These are phyloP conservation scores for Hololepta plana DNA, from an alignment of 2,888 invertebrate species.

Conservation along the genomic window DNA sequence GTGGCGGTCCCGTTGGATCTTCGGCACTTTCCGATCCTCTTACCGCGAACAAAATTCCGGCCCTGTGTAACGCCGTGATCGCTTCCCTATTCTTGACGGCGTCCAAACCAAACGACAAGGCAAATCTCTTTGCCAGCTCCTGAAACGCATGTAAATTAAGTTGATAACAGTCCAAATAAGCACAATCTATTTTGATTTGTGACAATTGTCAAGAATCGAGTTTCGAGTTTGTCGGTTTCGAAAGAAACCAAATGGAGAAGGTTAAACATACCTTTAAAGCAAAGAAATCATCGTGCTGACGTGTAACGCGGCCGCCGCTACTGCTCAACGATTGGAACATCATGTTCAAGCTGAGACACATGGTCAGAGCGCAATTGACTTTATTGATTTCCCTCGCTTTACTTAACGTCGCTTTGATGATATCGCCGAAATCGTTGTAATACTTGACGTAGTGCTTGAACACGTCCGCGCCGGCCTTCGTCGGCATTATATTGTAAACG, in stretches of 20 bases:
- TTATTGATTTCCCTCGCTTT: constrained; percentile 97
- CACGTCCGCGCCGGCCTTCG: constrained; percentile 80
- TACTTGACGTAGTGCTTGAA: constrained; percentile 97
- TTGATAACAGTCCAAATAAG: too few relatives aligned
- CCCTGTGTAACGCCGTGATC: constrained; percentile 85
- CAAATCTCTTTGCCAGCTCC: too few relatives aligned
- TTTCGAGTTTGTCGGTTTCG: too few relatives aligned
- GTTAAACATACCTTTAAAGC: constrained; percentile 70
- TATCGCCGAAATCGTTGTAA: constrained; percentile 97
- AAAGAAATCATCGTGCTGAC: constrained; percentile 55
- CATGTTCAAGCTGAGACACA: constrained; percentile 80
- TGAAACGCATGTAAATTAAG: too few relatives aligned
- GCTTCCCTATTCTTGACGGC: constrained; percentile 93
- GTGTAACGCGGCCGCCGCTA: constrained; percentile 19
- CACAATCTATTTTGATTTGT: neutral
- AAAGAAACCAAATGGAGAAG: constrained; percentile 9
- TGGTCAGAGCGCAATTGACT: constrained; percentile 85
- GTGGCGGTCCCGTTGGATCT: constrained; percentile 65
- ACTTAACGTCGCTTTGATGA: constrained; percentile 89
- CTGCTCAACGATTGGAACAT: constrained; percentile 55
- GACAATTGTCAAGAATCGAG: too few relatives aligned
- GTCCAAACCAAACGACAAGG: constrained; percentile 92
- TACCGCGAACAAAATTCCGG: constrained; percentile 82
- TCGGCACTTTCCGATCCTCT: constrained; percentile 38
- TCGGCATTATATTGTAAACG: constrained; percentile 91